Conservation (phyloP, 2,113 vertebrate species). For the Gymnogyps californianus region DNA sequence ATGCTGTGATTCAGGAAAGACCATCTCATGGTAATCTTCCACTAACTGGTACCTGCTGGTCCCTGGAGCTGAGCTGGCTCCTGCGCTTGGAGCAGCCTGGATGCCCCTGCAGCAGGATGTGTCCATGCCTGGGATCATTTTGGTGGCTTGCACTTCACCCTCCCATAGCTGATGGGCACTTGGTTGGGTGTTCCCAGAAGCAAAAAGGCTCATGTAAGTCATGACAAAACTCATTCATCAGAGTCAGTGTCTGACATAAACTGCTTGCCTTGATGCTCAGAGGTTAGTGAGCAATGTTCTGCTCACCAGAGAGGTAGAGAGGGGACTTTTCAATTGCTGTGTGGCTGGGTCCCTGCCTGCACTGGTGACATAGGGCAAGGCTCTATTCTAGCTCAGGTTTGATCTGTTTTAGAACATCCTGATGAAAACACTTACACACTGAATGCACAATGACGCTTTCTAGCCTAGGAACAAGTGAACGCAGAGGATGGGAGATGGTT, state of each 20-base stretch:
- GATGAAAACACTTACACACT: background rate
- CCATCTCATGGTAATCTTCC: background rate
- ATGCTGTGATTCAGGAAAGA: background rate
- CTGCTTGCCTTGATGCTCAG: fast-evolving
- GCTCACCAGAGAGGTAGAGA: background rate
- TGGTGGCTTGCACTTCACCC: background rate
- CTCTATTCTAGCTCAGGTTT: background rate
- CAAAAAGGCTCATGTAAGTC: background rate
- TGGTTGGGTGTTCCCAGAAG: background rate
- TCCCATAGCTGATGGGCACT: background rate
- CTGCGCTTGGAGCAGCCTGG: background rate
- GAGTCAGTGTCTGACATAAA: background rate
- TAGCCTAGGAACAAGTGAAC: background rate
- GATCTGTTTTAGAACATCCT: background rate
- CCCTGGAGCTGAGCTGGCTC: background rate
- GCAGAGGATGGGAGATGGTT: background rate
- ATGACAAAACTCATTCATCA: background rate
- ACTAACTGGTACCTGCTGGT: background rate
- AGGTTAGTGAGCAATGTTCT: background rate
- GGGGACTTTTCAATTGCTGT: background rate
- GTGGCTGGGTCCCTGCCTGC: background rate
- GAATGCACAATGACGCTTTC: background rate
- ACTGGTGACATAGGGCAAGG: background rate
- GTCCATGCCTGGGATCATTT: background rate
- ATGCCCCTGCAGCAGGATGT: background rate